Evolutionary conservation across 2,113 vertebrate species (phyloP).

Genomic region (Trichechus manatus): DNA sequence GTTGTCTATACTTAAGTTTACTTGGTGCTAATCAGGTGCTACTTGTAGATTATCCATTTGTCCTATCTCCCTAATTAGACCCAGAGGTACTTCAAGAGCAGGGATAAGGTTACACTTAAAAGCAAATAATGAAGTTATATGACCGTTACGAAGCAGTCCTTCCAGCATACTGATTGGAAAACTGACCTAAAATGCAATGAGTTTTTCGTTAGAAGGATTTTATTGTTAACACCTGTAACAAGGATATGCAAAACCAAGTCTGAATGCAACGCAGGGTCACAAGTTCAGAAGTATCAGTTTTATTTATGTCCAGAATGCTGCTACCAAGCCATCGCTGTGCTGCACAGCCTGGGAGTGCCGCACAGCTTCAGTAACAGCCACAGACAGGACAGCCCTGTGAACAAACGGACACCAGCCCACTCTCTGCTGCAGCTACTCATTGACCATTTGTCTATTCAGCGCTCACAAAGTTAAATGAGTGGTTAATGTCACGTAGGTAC

Average conservation of each 20-base stretch:
- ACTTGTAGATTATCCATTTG: constrained; percentile 1
- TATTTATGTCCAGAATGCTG: constrained; percentile 51
- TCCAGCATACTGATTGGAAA: not conserved
- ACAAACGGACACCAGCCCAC: constrained; percentile 14
- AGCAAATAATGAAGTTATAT: not conserved
- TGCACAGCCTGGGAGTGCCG: not conserved
- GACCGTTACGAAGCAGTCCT: not conserved
- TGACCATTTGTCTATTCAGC: not conserved
- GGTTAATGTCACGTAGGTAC: not conserved
- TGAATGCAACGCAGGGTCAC: constrained; percentile 31
- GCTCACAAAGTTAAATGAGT: not conserved
- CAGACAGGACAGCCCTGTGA: not conserved
- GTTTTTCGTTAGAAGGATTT: constrained; percentile 33
- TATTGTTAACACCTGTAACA: constrained; percentile 31
- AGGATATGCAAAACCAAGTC: constrained; percentile 36
- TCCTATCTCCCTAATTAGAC: constrained; percentile 28
- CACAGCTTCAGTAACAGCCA: constrained; percentile 22
- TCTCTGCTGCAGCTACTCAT: not conserved
- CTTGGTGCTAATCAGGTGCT: constrained; percentile 33
- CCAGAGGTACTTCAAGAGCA: constrained; percentile 9
- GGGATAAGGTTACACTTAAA: not conserved
- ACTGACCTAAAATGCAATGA: not conserved
- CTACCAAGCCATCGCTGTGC: not conserved
- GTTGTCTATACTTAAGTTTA: not conserved
- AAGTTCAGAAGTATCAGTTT: constrained; percentile 49